These are phyloP conservation scores for Lerista edwardsae DNA, from an alignment of 2,797 vertebrate species.

Conservation along the genomic window DNA sequence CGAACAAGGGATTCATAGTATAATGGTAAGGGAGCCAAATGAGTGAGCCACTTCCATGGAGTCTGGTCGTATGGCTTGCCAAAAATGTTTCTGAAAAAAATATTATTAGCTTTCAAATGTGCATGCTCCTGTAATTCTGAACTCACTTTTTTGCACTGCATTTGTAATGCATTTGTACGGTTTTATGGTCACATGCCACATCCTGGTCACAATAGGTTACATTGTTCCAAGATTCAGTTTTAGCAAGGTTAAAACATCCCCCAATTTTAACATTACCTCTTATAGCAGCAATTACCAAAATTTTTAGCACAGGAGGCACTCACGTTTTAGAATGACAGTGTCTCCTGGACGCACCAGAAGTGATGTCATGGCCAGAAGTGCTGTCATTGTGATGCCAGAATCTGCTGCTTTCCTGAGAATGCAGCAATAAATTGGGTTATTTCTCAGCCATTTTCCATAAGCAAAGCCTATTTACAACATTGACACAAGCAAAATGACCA, in stretches of 20 bases:
- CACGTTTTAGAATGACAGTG: no score
- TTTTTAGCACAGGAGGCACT: no score
- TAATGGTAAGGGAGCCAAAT: constrained; percentile 14
- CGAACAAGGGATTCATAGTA: constrained; percentile 15
- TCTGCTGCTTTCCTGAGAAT: no score
- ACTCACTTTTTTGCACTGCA: constrained; percentile 1
- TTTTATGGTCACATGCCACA: constrained; percentile 10
- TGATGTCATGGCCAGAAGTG: no score
- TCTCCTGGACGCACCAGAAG: no score
- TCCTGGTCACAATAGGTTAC: neutral
- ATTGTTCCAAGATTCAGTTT: neutral
- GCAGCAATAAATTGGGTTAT: no score
- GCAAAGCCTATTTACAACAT: no score
- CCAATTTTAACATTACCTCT: no score
- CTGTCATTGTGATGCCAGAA: no score
- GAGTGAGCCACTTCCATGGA: constrained; percentile 20
- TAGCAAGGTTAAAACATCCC: neutral
- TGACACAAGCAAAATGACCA: no score
- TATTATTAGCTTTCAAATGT: constrained; percentile 14
- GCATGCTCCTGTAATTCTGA: neutral
- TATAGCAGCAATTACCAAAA: no score
- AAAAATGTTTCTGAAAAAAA: neutral
- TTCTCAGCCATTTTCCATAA: no score
- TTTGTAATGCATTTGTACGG: neutral
- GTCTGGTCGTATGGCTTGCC: constrained; percentile 13